Percentiles rank a stretch among this genome's conserved stretches.
These are phyloP conservation scores for Gobionotothen gibberifrons DNA, from an alignment of 2,797 vertebrate genomes.

Conservation along the genomic window DNA sequence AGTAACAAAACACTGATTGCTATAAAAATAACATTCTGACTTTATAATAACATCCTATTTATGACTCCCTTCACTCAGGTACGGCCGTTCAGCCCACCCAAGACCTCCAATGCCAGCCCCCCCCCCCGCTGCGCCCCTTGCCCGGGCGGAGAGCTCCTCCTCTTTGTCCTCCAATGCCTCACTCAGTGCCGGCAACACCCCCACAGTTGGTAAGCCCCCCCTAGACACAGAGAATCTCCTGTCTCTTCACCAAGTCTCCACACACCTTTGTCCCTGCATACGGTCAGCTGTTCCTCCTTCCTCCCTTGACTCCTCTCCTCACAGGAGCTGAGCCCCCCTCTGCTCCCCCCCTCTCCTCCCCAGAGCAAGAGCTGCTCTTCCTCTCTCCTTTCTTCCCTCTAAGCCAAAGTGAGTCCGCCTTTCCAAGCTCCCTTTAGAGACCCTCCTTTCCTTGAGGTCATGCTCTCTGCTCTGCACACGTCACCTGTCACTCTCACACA, in stretches of 20 bases:
- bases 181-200: slow-evolving; percentile 93
- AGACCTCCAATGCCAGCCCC: slow-evolving; percentile 90
- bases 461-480: slow-evolving; percentile 11
- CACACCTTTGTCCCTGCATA: slow-evolving; percentile 28
- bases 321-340: slow-evolving; percentile 69
- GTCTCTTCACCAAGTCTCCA: slow-evolving; percentile 24
- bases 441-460: background rate
- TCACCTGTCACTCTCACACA: slow-evolving; percentile 17
- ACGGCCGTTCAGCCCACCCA: slow-evolving; percentile 93
- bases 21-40: background rate
- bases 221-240: background rate
- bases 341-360: slow-evolving; percentile 58
- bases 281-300: slow-evolving; percentile 16
- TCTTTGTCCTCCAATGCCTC: slow-evolving; percentile 96
- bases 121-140: slow-evolving; percentile 91
- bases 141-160: slow-evolving; percentile 95
- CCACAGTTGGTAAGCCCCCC: slow-evolving; percentile 89
- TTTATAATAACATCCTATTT: background rate
- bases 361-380: slow-evolving; percentile 72
- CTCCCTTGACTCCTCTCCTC: slow-evolving; percentile 50
- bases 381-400: slow-evolving; percentile 69
- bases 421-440: slow-evolving; percentile 11
- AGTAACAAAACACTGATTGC: background rate
- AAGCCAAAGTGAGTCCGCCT: slow-evolving; percentile 76
- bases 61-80: slow-evolving; percentile 79